Evolutionary conservation across 2,888 invertebrate genomes (phyloP).

Genomic region (Apamea epomidion): DNA sequence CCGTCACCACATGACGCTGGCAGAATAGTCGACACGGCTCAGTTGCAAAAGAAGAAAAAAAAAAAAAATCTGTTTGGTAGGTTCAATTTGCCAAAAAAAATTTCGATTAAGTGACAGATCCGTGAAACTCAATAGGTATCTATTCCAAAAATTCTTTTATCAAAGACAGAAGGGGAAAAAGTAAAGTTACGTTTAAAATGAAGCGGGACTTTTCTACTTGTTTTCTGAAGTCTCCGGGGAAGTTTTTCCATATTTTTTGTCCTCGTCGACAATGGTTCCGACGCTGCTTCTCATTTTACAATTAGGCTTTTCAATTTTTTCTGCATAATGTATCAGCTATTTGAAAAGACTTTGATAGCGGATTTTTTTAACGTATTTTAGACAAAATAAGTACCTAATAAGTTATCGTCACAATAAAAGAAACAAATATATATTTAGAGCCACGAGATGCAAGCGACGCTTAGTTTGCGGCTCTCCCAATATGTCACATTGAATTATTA

Average conservation of each 20-base stretch:
- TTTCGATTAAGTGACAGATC: neutral
- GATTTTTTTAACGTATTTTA: too few relatives aligned
- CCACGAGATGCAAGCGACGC: neutral
- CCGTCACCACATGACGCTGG: too few relatives aligned
- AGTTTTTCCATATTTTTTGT: constrained; percentile 71
- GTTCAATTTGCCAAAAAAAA: too few relatives aligned
- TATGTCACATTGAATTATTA: neutral
- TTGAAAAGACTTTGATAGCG: constrained; percentile 44
- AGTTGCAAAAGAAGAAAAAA: too few relatives aligned
- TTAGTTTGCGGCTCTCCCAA: neutral
- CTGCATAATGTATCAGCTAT: constrained; percentile 64
- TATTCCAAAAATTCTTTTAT: constrained; percentile 29
- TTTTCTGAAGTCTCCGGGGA: constrained; percentile 67
- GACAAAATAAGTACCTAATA: too few relatives aligned
- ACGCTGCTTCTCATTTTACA: constrained; percentile 73
- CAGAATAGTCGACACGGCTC: too few relatives aligned
- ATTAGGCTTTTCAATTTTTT: constrained; percentile 71
- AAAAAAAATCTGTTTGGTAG: too few relatives aligned
- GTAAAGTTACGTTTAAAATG: constrained; percentile 71
- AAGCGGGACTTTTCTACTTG: constrained; percentile 68
- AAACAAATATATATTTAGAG: neutral
- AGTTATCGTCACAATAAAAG: neutral
- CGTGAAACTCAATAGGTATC: constrained; percentile 21
- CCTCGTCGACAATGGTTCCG: constrained; percentile 65
- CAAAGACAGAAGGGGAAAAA: constrained; percentile 25